phyloP scores from a whole-genome alignment of 2,888 invertebrate genomes.

The Eulithis prunata region DNA sequence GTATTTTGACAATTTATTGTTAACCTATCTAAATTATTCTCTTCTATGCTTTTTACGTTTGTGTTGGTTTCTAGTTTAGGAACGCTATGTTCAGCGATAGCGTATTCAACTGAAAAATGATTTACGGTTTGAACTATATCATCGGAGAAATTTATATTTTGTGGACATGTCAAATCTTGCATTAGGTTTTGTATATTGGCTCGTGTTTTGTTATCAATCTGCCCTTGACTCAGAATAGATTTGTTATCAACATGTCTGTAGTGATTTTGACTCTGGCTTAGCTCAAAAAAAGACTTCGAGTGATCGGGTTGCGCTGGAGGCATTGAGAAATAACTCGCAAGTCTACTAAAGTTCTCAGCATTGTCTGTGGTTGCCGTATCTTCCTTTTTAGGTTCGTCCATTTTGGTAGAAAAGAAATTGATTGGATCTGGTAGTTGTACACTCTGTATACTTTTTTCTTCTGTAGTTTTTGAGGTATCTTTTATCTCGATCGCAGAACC shows the following conservation, averaged over 20 bases:
- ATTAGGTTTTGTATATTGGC: conserved; percentile 60
- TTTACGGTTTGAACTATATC: conserved; percentile 63
- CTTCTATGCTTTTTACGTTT: background rate
- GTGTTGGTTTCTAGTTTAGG: conserved; percentile 4
- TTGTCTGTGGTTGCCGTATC: conserved; percentile 23
- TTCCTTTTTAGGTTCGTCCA: conserved; percentile 31
- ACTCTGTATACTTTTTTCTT: conserved; percentile 27
- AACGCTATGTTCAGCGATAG: conserved; percentile 37
- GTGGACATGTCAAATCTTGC: conserved; percentile 64
- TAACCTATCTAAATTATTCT: conserved; percentile 9
- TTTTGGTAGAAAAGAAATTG: conserved; percentile 58
- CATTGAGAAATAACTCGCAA: conserved; percentile 74
- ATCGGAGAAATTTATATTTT: conserved; percentile 57
- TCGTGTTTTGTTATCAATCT: conserved; percentile 39
- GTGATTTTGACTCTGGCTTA: conserved; percentile 77
- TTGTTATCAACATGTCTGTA: conserved; percentile 57
- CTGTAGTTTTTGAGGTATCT: conserved; percentile 10
- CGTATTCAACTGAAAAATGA: conserved; percentile 69
- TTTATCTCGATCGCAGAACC: background rate
- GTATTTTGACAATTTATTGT: conserved; percentile 1
- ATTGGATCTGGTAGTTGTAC: conserved; percentile 62
- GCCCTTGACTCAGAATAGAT: conserved; percentile 48
- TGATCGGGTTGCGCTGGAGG: conserved; percentile 69
- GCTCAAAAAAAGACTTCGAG: conserved; percentile 80
- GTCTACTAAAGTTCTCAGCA: conserved; percentile 59